Conservation (phyloP, 2,113 vertebrate species). For the Alectura lathami region DNA sequence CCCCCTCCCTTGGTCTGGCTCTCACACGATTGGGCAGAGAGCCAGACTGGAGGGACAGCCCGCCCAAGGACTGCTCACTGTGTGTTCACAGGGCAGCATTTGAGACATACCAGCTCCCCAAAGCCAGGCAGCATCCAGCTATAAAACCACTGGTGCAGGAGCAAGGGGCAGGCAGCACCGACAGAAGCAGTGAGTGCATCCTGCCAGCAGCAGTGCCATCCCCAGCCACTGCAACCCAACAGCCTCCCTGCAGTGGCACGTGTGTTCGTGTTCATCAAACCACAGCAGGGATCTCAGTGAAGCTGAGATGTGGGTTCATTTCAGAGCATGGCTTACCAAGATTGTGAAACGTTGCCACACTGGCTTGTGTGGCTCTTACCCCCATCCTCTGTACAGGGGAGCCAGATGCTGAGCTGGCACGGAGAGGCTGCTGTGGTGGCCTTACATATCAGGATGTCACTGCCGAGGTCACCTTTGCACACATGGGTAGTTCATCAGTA, state of each 20-base stretch:
- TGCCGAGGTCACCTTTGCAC: neutral
- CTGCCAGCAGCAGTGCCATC: neutral
- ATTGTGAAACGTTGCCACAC: neutral
- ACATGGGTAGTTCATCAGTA: fast-evolving
- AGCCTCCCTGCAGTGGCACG: neutral
- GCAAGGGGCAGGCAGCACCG: neutral
- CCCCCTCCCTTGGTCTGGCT: neutral
- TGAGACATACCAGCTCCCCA: neutral
- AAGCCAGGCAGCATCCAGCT: fast-evolving
- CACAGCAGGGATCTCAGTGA: neutral
- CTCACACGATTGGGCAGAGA: fast-evolving
- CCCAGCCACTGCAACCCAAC: neutral
- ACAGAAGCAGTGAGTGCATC: fast-evolving
- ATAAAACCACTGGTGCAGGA: neutral
- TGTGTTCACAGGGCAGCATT: neutral
- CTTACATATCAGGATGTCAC: too few relatives aligned
- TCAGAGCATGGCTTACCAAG: neutral
- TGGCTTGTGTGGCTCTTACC: neutral
- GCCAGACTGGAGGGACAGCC: neutral
- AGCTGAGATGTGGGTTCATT: neutral
- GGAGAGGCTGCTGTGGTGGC: fast-evolving
- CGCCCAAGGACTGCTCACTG: neutral
- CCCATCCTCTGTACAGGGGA: neutral
- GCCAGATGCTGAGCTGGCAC: neutral
- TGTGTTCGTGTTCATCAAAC: neutral